phyloP scores from a whole-genome alignment of 2,888 invertebrate species.

The Nomada flava region DNA sequence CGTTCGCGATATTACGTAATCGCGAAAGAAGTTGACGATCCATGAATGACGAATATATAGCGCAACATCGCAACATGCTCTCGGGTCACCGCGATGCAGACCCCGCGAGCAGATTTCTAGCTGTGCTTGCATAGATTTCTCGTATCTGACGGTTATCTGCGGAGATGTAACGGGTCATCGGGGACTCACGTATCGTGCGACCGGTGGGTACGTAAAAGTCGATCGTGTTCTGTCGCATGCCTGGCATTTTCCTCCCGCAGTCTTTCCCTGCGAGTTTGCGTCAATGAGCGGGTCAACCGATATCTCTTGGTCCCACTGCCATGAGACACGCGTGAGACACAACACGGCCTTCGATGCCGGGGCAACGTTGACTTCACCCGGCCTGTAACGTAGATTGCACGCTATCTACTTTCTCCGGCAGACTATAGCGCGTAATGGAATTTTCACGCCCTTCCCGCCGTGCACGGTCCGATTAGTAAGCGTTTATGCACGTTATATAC shows the following conservation, averaged over 20 bases:
- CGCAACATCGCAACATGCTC: constrained; percentile 24
- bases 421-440: constrained; percentile 36
- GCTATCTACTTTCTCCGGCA: constrained; percentile 39
- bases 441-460: constrained; percentile 49
- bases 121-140: constrained; percentile 19
- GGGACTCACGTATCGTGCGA: constrained; percentile 39
- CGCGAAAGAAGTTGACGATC: constrained; percentile 15
- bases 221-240: neutral
- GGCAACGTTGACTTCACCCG: neutral
- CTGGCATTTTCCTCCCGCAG: constrained; percentile 22
- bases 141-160: constrained; percentile 51
- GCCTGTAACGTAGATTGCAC: neutral
- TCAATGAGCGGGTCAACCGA: constrained; percentile 19
- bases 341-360: neutral
- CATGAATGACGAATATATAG: constrained; percentile 37
- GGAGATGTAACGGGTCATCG: constrained; percentile 49
- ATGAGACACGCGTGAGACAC: constrained; percentile 2
- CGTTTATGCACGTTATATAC: neutral
- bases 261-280: constrained; percentile 20
- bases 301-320: constrained; percentile 16
- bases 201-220: constrained; percentile 20
- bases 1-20: neutral
- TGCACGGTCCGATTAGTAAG: neutral
- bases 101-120: constrained; percentile 29
- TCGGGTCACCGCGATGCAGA: constrained; percentile 45